Conservation (phyloP, 2,113 vertebrate genomes). For the Otocyon megalotis region DNA sequence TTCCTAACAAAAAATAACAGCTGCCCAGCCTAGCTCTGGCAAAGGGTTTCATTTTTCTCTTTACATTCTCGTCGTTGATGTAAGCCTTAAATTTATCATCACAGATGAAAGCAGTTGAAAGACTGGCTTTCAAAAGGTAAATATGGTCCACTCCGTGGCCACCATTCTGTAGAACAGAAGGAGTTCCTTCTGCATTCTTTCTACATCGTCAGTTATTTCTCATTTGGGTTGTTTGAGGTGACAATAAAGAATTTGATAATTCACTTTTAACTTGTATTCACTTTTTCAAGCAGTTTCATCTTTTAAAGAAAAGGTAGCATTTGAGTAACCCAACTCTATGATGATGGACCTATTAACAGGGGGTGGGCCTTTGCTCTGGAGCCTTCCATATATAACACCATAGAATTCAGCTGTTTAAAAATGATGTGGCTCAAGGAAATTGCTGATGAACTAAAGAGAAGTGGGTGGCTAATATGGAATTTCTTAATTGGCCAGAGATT, state of each 20-base stretch:
- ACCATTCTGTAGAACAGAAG: neutral
- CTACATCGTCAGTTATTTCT: neutral
- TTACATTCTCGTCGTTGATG: neutral
- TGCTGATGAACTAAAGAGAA: neutral
- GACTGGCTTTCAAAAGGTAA: constrained; percentile 56
- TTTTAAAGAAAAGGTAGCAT: neutral
- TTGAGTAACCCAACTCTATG: neutral
- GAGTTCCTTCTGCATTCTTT: neutral
- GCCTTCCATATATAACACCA: neutral
- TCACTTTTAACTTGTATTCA: constrained; percentile 12
- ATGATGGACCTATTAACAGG: neutral
- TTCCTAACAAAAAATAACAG: constrained; percentile 72
- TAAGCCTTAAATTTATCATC: constrained; percentile 55
- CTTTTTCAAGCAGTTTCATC: neutral
- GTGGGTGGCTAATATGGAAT: neutral
- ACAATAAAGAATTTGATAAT: neutral
- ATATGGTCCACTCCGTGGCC: neutral
- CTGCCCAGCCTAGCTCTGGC: constrained; percentile 56
- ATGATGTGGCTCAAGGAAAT: neutral
- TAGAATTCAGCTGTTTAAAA: neutral
- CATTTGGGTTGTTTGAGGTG: neutral
- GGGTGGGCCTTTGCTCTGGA: neutral
- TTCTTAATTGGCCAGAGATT: neutral
- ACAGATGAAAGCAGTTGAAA: constrained; percentile 60
- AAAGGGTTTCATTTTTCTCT: constrained; percentile 57